These are phyloP conservation scores for Agrypnia vestita DNA, from an alignment of 1,140 invertebrate genomes.

Conservation along the genomic window DNA sequence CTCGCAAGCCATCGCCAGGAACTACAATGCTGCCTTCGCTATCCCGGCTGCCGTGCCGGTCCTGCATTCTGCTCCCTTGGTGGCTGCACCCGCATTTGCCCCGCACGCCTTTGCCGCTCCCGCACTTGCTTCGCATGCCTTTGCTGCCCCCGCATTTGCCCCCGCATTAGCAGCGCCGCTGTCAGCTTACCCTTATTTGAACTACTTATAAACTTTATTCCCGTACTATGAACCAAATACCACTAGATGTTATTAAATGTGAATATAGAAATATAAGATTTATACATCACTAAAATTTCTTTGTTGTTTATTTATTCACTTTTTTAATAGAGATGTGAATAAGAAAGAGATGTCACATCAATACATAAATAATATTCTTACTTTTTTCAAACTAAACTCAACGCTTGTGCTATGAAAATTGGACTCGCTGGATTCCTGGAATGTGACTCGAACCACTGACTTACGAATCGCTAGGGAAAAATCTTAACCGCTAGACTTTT, in stretches of 20 bases:
- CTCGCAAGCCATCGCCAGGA: conserved; percentile 69
- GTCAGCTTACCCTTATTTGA: conserved; percentile 3
- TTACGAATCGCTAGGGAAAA: no score
- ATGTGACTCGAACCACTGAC: no score
- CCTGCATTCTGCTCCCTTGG: conserved; percentile 50
- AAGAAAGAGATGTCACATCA: no score
- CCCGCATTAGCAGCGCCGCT: conserved; percentile 3
- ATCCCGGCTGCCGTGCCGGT: conserved; percentile 62
- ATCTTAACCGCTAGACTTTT: no score
- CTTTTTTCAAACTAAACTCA: no score
- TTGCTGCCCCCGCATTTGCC: conserved; percentile 45
- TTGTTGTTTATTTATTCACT: no score
- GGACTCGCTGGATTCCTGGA: no score
- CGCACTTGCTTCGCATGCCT: neutral
- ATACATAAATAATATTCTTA: no score
- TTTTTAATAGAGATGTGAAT: no score
- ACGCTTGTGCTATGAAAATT: no score
- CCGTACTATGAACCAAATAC: no score
- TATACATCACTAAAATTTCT: neutral
- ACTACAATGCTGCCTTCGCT: conserved; percentile 66
- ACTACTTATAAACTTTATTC: no score
- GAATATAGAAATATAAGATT: neutral
- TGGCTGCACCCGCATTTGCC: conserved; percentile 50
- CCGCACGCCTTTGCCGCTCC: conserved; percentile 24
- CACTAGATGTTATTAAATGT: conserved; percentile 32